Base-by-base conservation (phyloP, 2,888 invertebrate species). In the Plebejus melissa region DNA sequence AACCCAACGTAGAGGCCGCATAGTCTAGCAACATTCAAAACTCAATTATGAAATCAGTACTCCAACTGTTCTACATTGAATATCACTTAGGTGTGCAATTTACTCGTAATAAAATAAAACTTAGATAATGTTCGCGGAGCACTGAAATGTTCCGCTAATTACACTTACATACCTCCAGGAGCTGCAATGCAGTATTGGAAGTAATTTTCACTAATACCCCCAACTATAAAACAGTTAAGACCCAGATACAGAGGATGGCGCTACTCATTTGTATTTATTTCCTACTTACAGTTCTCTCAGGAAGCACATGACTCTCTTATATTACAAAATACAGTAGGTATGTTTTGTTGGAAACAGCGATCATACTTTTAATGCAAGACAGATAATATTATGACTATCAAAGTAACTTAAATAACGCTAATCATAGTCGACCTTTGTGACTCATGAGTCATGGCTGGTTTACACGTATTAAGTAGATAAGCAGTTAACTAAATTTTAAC, bases 161-260 rank as follows among this genome's bases (percentile, higher is more conserved):
- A 87, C 85, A 81, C 82, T 83, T 80, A 84, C 82, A 86, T 81
- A 80, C 81, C 81, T 82, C 80, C 77, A 82, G 86, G 85, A 84
- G 84, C 85, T 89, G 90, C 89, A 89, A 81, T 89, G 90, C 90
- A 88, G 89, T 83, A 82, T 84, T 86, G 83, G 82, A 83, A 87
- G 86, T 85, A 86, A 89, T 88, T 87, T 86, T 83, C 84, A 81
- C 83, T 86, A 86, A 87, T 88, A 89, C 86, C 84, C 84, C 85
- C 85, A 85, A 88, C 86, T 83, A 83, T 80, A 78, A 71, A 58
- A 75, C 71, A 82, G 80, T 77, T 78, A 79, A 85, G 83, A 74
- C 71, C 74, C 70, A 75, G 74, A 77, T 75, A 77, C 60, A 32
- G 38, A 28, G 36, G 54, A 28, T 65, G 46, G 50, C 60, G 50